Conservation (phyloP, 2,888 invertebrate genomes). For the Petrolisthes cinctipes region DNA sequence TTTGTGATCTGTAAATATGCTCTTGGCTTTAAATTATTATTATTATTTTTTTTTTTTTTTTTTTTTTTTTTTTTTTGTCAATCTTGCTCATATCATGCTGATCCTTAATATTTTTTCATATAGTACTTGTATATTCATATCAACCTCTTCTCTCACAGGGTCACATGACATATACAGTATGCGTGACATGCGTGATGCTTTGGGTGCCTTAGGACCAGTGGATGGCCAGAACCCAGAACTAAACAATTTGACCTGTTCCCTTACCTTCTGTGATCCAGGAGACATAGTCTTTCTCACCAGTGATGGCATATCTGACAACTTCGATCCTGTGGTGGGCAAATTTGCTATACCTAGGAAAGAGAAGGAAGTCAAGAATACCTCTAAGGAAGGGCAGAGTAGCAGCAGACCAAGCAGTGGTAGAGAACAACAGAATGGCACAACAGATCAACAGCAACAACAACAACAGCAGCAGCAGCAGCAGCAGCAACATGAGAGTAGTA, state of each 20-base stretch:
- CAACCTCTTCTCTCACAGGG: conserved; percentile 71
- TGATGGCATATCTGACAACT: conserved; percentile 92
- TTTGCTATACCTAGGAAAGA: conserved; percentile 75
- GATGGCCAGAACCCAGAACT: conserved; percentile 87
- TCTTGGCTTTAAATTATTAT: no score
- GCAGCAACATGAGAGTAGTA: conserved; percentile 9
- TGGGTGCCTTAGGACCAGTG: conserved; percentile 89
- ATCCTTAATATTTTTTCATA: background rate
- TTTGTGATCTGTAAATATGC: no score
- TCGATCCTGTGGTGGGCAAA: conserved; percentile 91
- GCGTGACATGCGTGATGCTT: conserved; percentile 89
- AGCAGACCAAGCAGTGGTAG: background rate
- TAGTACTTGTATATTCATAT: background rate
- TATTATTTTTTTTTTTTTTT: background rate
- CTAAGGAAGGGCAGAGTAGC: conserved; percentile 29
- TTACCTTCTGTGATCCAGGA: conserved; percentile 81
- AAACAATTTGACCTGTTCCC: conserved; percentile 86
- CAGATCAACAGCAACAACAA: conserved; percentile 9
- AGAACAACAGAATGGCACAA: background rate
- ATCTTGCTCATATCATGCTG: background rate
- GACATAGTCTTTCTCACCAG: conserved; percentile 89
- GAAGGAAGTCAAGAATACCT: conserved; percentile 27
- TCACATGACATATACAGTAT: conserved; percentile 86
- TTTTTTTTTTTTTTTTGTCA: background rate
- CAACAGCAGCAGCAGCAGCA: conserved; percentile 8